phyloP scores from a whole-genome alignment of 2,797 vertebrate genomes.

The Betta splendens region DNA sequence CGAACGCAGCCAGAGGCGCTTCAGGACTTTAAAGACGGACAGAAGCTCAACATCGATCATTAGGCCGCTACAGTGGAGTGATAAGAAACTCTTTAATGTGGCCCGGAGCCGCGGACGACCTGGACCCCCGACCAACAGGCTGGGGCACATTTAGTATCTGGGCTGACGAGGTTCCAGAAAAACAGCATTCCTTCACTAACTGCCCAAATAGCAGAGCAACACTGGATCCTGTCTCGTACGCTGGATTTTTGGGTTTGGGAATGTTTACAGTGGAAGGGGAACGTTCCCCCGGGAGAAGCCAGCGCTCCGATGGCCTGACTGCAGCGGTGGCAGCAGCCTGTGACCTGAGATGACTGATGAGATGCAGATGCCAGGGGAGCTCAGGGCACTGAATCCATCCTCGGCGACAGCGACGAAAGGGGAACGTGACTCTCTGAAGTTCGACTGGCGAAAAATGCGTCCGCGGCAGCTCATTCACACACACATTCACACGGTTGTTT shows the following conservation, averaged over 20 bases:
- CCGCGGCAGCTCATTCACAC: constrained; percentile 2
- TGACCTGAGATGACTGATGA: constrained; percentile 20
- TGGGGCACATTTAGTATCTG: constrained; percentile 63
- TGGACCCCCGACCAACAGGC: constrained; percentile 57
- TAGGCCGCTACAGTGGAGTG: constrained; percentile 39
- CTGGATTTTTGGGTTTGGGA: constrained; percentile 55
- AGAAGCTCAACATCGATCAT: constrained; percentile 60
- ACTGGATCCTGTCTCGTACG: constrained; percentile 29
- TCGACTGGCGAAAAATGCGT: constrained; percentile 16
- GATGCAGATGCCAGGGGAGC: constrained; percentile 28
- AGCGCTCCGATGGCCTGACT: constrained; percentile 21
- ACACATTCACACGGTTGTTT: constrained; percentile 4
- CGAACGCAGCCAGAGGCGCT: constrained; percentile 51
- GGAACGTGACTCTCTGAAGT: constrained; percentile 23
- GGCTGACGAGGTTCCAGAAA: constrained; percentile 55
- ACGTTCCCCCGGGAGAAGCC: constrained; percentile 27
- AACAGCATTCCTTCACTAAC: constrained; percentile 67
- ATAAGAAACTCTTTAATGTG: constrained; percentile 60
- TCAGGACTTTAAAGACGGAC: constrained; percentile 59
- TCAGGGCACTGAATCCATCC: constrained; percentile 29
- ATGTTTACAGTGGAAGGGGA: constrained; percentile 57
- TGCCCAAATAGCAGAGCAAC: constrained; percentile 38
- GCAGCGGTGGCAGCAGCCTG: constrained; percentile 21
- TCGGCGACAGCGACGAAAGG: constrained; percentile 38
- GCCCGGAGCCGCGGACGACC: constrained; percentile 48